Evolutionary conservation across 2,113 vertebrate species (phyloP).

Genomic region (Mesembrinibis cayennensis): DNA sequence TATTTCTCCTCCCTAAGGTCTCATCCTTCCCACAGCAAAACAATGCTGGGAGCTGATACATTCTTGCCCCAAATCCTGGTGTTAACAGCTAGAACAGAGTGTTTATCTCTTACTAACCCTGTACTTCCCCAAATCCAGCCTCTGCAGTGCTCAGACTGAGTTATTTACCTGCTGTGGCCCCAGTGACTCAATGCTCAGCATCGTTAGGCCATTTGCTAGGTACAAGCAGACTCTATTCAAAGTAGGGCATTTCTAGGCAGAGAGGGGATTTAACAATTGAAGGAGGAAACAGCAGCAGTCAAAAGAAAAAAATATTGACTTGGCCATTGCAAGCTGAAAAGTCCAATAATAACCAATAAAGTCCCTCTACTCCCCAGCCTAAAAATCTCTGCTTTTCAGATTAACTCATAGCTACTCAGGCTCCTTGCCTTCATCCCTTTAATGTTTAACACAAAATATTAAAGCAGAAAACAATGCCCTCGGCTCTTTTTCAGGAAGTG

Average conservation of each 20-base stretch:
- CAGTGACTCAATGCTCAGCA: not conserved
- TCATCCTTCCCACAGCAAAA: not conserved
- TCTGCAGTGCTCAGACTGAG: not conserved
- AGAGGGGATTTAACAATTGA: not conserved
- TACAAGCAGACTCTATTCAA: not conserved
- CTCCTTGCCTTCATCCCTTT: constrained; percentile 35
- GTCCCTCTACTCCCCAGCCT: not conserved
- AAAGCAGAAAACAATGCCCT: constrained; percentile 53
- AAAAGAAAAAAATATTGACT: not conserved
- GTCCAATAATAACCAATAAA: constrained; percentile 26
- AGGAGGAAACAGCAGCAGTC: not conserved
- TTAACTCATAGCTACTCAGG: constrained; percentile 11
- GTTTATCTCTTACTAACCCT: not conserved
- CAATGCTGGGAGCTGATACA: not conserved
- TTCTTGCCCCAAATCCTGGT: not conserved
- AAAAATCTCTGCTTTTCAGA: not conserved
- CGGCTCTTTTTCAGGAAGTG: constrained; percentile 25
- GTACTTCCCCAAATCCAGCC: not conserved
- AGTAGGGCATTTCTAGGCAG: not conserved
- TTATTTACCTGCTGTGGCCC: not conserved
- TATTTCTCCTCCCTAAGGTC: not conserved
- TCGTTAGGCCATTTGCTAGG: not conserved
- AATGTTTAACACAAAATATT: constrained; percentile 55
- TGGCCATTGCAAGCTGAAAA: not conserved
- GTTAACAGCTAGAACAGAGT: not conserved